A percentile compares a stretch with the other conserved stretches of the same genome.
Evolutionary conservation across 2,888 invertebrate species (phyloP).

Genomic region (Meghimatium bilineatum): DNA sequence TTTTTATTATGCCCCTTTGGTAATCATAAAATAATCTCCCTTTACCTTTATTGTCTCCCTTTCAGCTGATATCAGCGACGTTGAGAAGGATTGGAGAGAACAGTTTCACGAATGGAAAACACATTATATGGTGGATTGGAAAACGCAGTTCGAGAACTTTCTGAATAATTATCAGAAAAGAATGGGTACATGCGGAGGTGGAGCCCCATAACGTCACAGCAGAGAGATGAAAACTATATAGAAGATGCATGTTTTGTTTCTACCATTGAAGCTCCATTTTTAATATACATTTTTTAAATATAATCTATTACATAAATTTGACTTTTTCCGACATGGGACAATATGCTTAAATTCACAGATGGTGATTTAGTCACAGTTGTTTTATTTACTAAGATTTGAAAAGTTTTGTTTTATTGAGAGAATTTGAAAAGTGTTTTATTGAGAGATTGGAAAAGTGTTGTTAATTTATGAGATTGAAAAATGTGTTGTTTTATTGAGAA

Average conservation of each 20-base stretch:
- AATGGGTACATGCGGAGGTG: constrained; percentile 51
- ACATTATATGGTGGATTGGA: constrained; percentile 75
- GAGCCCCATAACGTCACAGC: not conserved
- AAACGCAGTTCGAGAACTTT: constrained; percentile 73
- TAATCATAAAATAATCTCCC: not conserved
- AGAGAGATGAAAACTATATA: not conserved
- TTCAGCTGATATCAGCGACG: constrained; percentile 72
- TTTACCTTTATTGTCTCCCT: not conserved
- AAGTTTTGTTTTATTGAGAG: too few species aligned
- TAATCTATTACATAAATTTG: too few species aligned
- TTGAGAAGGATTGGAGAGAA: constrained; percentile 74
- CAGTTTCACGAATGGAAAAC: constrained; percentile 75
- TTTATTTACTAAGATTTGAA: too few species aligned
- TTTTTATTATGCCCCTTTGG: not conserved
- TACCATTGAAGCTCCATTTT: too few species aligned
- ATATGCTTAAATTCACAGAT: too few species aligned
- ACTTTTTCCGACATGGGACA: too few species aligned
- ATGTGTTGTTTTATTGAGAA: too few species aligned
- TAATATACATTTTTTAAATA: not conserved
- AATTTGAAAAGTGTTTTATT: too few species aligned
- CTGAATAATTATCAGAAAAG: constrained; percentile 59
- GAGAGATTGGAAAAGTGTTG: too few species aligned
- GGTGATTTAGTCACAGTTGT: too few species aligned
- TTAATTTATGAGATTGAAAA: too few species aligned
- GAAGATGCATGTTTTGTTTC: not conserved